Conservation (phyloP, 2,113 vertebrate genomes). For the Toxostoma redivivum region DNA sequence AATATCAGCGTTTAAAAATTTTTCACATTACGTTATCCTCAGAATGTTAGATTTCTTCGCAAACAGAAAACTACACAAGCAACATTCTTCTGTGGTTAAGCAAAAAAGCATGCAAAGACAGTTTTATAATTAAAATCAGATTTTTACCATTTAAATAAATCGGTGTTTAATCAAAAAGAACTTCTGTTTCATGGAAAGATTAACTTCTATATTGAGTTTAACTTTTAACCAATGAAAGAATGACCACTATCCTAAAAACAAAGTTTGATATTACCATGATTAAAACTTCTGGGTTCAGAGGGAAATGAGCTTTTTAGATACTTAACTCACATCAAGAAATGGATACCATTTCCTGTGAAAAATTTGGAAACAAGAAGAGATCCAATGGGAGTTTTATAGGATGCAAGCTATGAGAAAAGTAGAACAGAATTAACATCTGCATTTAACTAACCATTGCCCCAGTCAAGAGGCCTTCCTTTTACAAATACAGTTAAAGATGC, state of each 20-base stretch:
- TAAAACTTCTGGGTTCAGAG: neutral
- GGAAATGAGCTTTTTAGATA: neutral
- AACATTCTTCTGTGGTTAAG: neutral
- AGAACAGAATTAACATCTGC: neutral
- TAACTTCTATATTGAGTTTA: neutral
- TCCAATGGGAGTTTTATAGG: neutral
- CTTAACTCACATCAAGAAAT: neutral
- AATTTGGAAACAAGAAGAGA: neutral
- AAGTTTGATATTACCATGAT: neutral
- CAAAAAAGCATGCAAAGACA: neutral
- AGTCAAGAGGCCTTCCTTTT: neutral
- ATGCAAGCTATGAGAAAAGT: neutral
- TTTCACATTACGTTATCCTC: neutral
- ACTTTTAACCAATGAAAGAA: neutral
- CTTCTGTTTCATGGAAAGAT: neutral
- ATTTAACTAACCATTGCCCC: neutral
- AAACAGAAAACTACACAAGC: neutral
- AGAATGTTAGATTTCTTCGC: neutral
- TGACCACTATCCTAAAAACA: neutral
- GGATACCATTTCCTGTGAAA: neutral
- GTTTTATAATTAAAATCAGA: neutral
- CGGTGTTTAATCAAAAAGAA: neutral
- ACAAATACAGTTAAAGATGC: neutral
- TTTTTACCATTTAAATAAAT: neutral
- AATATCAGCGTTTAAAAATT: neutral